Evolutionary conservation across 2,888 invertebrate genomes (phyloP), one percentile per base, ranked within the genome.

Genomic region (Nomada ferruginata): DNA sequence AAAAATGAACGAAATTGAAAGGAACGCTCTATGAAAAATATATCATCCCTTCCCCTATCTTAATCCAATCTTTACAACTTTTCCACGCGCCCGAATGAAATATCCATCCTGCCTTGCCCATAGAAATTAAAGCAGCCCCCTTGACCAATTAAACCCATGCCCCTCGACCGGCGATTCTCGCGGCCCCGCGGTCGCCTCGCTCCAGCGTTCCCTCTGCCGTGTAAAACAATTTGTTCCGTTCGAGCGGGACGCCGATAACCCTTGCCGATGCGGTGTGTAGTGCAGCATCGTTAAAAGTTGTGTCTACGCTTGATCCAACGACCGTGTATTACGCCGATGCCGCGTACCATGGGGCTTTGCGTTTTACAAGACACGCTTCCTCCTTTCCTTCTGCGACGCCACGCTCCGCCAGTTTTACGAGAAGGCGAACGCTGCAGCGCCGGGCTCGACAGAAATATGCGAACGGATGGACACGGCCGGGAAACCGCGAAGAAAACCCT

Each of bases 271-370:
- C 52, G 26, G 50, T 44, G 50, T 52, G 61, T 36, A 7, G 81
- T 75, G 52, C 44, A 60, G 57, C 44, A 60, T 82, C 87, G 79
- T 87, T 87, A 86, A 85, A 86, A 87, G 72, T 80, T 69, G 74
- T 79, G 84, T 76, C 79, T 76, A 70, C 76, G 76, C 59, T 86
- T 85, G 85, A 86, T 85, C 87, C 76, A 76, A 85, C 78, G 80
- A 75, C 74, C 78, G 79, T 76, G 85, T 80, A 83, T 85, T 87
- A 79, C 79, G 75, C 80, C 63, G 87, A 85, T 78, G 64, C 71
- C 55, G 26, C 57, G 66, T 47, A 66, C 79, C 68, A 78, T 78
- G 60, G 60, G 55, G 70, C 36, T 73, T 64, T 82, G 78, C 83
- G 80, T 85, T 87, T 82, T 85, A 76, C 71, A 60, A 57, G 10